Evolutionary conservation across 2,888 invertebrate genomes (phyloP), one percentile per base, ranked within the genome.

Genomic region (Drosophila affinis): DNA sequence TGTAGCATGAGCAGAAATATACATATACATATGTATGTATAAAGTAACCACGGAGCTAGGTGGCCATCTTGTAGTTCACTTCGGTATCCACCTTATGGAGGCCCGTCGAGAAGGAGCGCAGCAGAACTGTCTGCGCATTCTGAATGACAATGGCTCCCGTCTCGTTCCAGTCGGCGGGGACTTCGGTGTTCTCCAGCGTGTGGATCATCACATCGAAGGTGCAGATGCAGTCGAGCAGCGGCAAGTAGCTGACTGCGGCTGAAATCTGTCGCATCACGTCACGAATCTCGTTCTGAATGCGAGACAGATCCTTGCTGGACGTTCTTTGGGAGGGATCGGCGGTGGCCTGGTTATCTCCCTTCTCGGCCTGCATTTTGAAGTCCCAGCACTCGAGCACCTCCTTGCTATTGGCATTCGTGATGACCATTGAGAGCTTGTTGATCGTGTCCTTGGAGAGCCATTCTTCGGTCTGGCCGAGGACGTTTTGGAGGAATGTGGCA

Each of bases 301-400:
- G 96, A 91, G 97, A 96, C 24, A 96, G 92, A 46, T 97, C 96
- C 90, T 97, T 97, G 56, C 93, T 93, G 3, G 95, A 94, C 0
- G 95, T 93, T 0, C 92, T 91, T 81, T 94, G 94, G 52, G 93
- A 93, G 29, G 93, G 92, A 77, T 94, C 94, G 59, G 92, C 92
- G 0, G 92, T 92, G 0, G 92, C 92, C 65, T 94, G 90, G 14
- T 90, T 91, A 52, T 94, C 94, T n/a, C 93, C 93, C 55, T 93
- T 89, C 90, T 97, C 97, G 60, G 96, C 96, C 82, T 97, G 95
- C 7, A 99, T 95, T 86, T 97, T 97, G 90, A 99, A 99, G 92
- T 99, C 99, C 99, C 99, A 99, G 84, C 98, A 95, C 91, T 99
- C 99, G 48, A 99, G 92, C 3, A 97, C 95, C 93, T 99, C 99